Base-by-base conservation (phyloP, 2,797 vertebrate genomes). In the Pseudomugil tenellus region DNA sequence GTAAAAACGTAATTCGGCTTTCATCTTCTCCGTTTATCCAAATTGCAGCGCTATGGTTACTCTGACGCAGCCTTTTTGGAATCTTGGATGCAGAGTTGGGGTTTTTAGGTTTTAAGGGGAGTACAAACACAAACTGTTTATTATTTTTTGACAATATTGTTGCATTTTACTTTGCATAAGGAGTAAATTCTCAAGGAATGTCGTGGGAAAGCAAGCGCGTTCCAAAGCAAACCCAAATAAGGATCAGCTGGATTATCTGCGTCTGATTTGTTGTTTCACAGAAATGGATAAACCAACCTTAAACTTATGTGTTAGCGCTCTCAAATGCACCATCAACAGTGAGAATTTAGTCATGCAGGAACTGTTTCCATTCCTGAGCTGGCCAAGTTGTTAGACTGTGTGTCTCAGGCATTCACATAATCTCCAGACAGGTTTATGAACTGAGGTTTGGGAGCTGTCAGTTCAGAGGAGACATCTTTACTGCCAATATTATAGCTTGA, bases 381-480 rank as follows among this genome's bases (percentile, higher is more conserved):
- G 82, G 85, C 88, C 85, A 81, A 89, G 62, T 69, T 74, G 73
- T 90, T 76, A 75, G 81, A 75, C 79, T 67, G 63, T 9, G 72
- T 41, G 83, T 86, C 86, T 84, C 77, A 81, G 73, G 76, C 76
- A 21, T 81, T 84, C 87, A 88, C 86, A 84, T 87, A 83, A 89
- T 90, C 86, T 81, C 72, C n/a, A 83, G 92, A 92, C 92, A 92
- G 92, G 88, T 93, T 93, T 92, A 94, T 90, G 88, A 83, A 84
- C 80, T 84, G 89, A 86, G 88, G 89, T 91, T 92, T 91, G 88
- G 43, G 91, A 89, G 79, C 84, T 87, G 90, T 92, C 90, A 88
- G 82, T 89, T 64, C 63, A 79, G 65, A 90, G 87, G 79, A 91
- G 92, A 92, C 90, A 79, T 91, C 91, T 94, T 94, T 93, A 93